Conservation (phyloP, 2,797 vertebrate genomes). For the Dicrostonyx torquatus region DNA sequence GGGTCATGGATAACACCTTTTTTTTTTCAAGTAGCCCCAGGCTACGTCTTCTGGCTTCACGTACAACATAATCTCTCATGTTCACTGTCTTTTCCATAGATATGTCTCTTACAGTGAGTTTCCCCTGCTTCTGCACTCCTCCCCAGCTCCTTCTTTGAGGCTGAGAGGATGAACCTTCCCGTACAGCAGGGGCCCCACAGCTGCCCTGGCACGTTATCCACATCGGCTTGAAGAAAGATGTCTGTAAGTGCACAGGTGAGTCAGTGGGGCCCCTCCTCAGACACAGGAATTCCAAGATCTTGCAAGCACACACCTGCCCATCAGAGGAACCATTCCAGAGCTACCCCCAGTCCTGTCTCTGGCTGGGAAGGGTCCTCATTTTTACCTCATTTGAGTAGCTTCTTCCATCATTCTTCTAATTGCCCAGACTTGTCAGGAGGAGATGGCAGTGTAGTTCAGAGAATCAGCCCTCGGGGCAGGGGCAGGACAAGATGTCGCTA, state of each 20-base stretch:
- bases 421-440: slow-evolving; percentile 79
- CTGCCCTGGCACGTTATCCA: slow-evolving; percentile 80
- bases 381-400: slow-evolving; percentile 64
- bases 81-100: not conserved
- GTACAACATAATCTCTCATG: not conserved
- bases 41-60: not conserved
- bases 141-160: not conserved
- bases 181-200: slow-evolving; percentile 29
- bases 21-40: not conserved
- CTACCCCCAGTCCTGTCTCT: slow-evolving; percentile 78
- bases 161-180: slow-evolving; percentile 22
- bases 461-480: not conserved
- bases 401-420: not conserved
- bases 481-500: not conserved
- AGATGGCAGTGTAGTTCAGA: not conserved
- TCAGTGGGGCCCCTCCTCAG: slow-evolving; percentile 83
- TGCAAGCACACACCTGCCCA: slow-evolving; percentile 83
- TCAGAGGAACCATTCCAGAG: slow-evolving; percentile 75
- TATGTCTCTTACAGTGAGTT: rapidly evolving
- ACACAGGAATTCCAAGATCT: slow-evolving; percentile 79
- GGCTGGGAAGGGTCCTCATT: slow-evolving; percentile 78
- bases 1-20: not conserved
- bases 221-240: slow-evolving; percentile 80
- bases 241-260: slow-evolving; percentile 79
- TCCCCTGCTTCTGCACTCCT: not conserved